Conservation (phyloP, 2,888 invertebrate species). For the Plagodis pulveraria region DNA sequence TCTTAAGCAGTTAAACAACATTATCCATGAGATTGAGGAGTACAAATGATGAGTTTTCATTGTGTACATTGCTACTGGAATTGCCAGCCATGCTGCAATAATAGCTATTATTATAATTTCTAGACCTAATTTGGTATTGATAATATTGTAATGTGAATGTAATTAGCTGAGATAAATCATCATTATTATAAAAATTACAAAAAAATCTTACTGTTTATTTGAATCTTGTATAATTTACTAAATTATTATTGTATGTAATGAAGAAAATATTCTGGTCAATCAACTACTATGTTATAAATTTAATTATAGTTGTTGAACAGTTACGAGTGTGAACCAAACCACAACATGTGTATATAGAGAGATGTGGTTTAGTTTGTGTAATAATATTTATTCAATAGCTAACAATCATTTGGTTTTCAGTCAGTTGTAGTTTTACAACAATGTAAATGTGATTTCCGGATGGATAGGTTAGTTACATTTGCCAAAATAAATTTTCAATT, state of each 20-base stretch:
- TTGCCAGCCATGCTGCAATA: no score
- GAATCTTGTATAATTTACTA: slow-evolving; percentile 57
- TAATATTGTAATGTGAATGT: slow-evolving; percentile 16
- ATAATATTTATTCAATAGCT: slow-evolving; percentile 71
- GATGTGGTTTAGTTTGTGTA: slow-evolving; percentile 53
- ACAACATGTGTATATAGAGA: slow-evolving; percentile 51
- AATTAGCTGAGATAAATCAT: slow-evolving; percentile 37
- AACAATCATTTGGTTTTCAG: slow-evolving; percentile 47
- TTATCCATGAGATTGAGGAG: no score
- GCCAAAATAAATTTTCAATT: slow-evolving; percentile 83
- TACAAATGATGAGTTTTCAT: no score
- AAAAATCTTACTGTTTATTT: slow-evolving; percentile 38
- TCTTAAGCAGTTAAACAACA: no score
- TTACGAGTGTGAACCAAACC: slow-evolving; percentile 17
- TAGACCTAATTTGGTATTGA: slow-evolving; percentile 19
- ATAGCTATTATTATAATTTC: slow-evolving; percentile 14
- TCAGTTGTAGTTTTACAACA: slow-evolving; percentile 70
- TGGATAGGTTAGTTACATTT: slow-evolving; percentile 81
- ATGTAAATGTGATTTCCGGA: slow-evolving; percentile 74
- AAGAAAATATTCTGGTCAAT: slow-evolving; percentile 76
- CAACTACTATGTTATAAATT: slow-evolving; percentile 63
- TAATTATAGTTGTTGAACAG: slow-evolving; percentile 9
- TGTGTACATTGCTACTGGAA: no score
- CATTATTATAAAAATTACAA: slow-evolving; percentile 38
- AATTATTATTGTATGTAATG: slow-evolving; percentile 59